Percentiles rank a stretch among this genome's conserved stretches.
phyloP scores from a whole-genome alignment of 2,113 vertebrate species.

The Edolisoma coerulescens region DNA sequence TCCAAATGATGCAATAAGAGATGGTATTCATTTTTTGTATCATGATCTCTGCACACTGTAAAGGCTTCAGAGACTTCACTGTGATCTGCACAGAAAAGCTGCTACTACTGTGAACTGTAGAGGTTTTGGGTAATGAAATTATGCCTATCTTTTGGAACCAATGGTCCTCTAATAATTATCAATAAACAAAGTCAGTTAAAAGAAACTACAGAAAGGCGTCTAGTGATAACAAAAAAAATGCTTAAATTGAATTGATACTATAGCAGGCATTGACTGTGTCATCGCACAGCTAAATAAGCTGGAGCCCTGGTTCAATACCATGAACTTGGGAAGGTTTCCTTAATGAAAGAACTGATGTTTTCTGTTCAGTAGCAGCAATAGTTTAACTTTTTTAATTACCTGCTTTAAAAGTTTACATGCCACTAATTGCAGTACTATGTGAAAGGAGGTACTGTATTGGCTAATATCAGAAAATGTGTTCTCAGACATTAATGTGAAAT shows the following conservation, averaged over 20 bases:
- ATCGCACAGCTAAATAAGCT: constrained; percentile 88
- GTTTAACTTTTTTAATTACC: background rate
- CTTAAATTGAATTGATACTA: constrained; percentile 70
- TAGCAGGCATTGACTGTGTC: constrained; percentile 88
- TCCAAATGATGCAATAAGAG: background rate
- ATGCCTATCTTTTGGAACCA: background rate
- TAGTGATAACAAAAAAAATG: background rate
- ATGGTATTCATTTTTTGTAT: background rate
- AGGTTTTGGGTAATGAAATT: background rate
- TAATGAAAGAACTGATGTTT: constrained; percentile 93
- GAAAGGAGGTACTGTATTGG: background rate
- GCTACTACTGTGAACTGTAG: background rate
- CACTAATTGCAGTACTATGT: background rate
- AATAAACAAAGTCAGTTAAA: constrained; percentile 1
- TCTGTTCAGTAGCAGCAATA: constrained; percentile 66
- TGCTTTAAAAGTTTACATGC: background rate
- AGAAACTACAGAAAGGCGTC: background rate
- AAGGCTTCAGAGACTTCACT: background rate
- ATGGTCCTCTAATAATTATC: background rate
- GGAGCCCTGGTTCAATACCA: constrained; percentile 87
- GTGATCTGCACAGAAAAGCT: background rate
- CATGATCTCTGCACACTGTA: background rate
- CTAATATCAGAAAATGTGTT: background rate
- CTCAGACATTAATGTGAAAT: background rate
- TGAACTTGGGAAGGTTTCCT: constrained; percentile 86